phyloP scores from a whole-genome alignment of 1,140 invertebrate genomes.

The Gryon sp. region DNA sequence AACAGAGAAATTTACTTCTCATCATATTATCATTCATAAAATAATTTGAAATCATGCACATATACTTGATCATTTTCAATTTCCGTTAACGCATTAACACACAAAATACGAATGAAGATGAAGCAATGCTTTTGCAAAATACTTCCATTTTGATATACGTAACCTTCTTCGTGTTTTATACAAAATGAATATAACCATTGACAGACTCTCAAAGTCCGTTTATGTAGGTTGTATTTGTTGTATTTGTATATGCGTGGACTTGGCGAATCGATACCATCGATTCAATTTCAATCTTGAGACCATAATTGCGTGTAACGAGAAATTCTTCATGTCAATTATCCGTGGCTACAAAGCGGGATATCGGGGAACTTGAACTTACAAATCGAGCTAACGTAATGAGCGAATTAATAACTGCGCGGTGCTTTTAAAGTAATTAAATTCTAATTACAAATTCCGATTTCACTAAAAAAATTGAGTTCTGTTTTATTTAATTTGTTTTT shows the following conservation, averaged over 20 bases:
- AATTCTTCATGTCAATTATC: constrained; percentile 63
- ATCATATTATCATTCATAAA: not conserved
- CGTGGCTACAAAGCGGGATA: constrained; percentile 10
- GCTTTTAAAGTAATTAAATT: constrained; percentile 18
- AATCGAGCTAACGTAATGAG: constrained; percentile 14
- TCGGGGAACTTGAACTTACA: constrained; percentile 3
- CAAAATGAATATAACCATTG: constrained; percentile 1
- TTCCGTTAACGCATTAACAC: constrained; percentile 3
- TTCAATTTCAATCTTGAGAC: constrained; percentile 51
- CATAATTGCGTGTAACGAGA: constrained; percentile 61
- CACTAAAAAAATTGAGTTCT: not conserved
- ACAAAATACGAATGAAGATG: not conserved
- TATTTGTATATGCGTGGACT: constrained; percentile 16
- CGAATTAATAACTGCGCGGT: constrained; percentile 12
- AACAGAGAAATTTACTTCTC: constrained; percentile 1
- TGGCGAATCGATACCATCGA: constrained; percentile 46
- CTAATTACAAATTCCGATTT: not conserved
- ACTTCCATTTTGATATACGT: constrained; percentile 11
- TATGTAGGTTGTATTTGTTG: constrained; percentile 16
- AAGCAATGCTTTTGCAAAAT: constrained; percentile 6
- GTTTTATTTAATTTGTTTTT: too few species aligned
- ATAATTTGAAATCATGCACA: too few species aligned
- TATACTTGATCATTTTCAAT: not conserved
- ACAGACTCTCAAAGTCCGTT: not conserved
- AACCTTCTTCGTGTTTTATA: constrained; percentile 16